These are phyloP conservation scores for Pachydiplax longipennis DNA, from an alignment of 2,888 invertebrate genomes.

Conservation along the genomic window DNA sequence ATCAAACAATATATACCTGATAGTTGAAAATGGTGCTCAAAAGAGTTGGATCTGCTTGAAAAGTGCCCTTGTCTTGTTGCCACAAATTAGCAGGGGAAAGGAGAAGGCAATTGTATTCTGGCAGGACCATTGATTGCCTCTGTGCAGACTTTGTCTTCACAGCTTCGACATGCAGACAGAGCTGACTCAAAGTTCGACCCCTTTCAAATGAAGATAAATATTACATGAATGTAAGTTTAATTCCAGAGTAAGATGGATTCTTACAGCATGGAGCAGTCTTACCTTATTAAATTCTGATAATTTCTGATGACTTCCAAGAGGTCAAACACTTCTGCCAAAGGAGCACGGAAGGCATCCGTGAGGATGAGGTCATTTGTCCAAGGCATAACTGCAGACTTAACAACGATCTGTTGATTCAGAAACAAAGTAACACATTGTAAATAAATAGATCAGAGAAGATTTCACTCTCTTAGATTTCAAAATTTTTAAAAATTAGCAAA, in stretches of 20 bases:
- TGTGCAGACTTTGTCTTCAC: constrained; percentile 70
- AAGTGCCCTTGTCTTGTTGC: constrained; percentile 82
- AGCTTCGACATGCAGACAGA: constrained; percentile 86
- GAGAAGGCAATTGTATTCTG: constrained; percentile 90
- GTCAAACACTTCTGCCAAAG: constrained; percentile 88
- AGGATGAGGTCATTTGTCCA: constrained; percentile 84
- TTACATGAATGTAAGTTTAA: too few relatives aligned
- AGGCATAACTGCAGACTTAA: constrained; percentile 78
- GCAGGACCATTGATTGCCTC: constrained; percentile 69
- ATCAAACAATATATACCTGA: constrained; percentile 67
- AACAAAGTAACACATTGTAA: background rate
- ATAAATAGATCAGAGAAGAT: background rate
- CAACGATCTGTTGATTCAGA: constrained; percentile 56
- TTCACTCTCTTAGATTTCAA: background rate
- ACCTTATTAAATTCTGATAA: constrained; percentile 78
- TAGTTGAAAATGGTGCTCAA: constrained; percentile 83
- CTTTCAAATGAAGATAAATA: constrained; percentile 59
- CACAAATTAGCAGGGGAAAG: constrained; percentile 94
- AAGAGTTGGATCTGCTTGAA: constrained; percentile 80
- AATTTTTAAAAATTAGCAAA: background rate
- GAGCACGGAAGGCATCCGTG: constrained; percentile 91
- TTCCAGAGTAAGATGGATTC: too few relatives aligned
- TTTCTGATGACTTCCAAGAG: constrained; percentile 85
- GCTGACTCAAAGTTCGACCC: constrained; percentile 76
- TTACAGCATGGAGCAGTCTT: constrained; percentile 51